phyloP scores from a whole-genome alignment of 2,888 invertebrate genomes.

The Eumacrocentrus americanus region DNA sequence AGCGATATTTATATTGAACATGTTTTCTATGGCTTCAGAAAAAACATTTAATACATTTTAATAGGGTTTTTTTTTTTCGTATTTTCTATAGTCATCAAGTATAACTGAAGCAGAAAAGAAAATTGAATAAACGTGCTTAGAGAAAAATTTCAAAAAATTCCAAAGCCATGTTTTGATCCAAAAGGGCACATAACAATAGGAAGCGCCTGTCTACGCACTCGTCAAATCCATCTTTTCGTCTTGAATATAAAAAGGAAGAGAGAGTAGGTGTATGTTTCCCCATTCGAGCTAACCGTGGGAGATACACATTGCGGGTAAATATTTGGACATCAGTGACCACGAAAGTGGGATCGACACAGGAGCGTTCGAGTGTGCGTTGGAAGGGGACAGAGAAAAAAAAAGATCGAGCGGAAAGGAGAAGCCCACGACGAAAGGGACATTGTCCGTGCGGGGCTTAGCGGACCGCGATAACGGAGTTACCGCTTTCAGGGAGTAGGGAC shows the following conservation, averaged over 20 bases:
- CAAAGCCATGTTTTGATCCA: not conserved
- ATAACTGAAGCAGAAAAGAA: not conserved
- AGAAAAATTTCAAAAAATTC: not conserved
- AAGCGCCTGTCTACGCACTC: conserved; percentile 30
- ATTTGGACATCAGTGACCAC: conserved; percentile 55
- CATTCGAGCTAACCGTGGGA: conserved; percentile 34
- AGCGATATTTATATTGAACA: no score
- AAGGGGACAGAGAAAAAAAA: conserved; percentile 15
- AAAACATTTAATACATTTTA: no score
- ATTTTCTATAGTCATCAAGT: not conserved
- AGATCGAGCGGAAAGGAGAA: not conserved
- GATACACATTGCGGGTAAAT: conserved; percentile 53
- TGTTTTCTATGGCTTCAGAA: no score
- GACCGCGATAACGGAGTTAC: conserved; percentile 60
- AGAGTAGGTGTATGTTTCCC: conserved; percentile 11
- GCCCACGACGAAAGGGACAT: conserved; percentile 40
- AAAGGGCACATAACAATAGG: conserved; percentile 17
- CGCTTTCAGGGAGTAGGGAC: conserved; percentile 36
- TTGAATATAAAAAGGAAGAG: conserved; percentile 25
- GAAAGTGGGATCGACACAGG: conserved; percentile 38
- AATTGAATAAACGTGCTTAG: not conserved
- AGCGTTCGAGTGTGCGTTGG: conserved; percentile 24
- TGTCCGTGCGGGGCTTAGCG: conserved; percentile 51
- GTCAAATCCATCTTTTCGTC: conserved; percentile 33
- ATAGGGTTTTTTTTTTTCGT: not conserved